Base-by-base conservation (phyloP, 2,797 vertebrate species). In the Erpetoichthys calabaricus region DNA sequence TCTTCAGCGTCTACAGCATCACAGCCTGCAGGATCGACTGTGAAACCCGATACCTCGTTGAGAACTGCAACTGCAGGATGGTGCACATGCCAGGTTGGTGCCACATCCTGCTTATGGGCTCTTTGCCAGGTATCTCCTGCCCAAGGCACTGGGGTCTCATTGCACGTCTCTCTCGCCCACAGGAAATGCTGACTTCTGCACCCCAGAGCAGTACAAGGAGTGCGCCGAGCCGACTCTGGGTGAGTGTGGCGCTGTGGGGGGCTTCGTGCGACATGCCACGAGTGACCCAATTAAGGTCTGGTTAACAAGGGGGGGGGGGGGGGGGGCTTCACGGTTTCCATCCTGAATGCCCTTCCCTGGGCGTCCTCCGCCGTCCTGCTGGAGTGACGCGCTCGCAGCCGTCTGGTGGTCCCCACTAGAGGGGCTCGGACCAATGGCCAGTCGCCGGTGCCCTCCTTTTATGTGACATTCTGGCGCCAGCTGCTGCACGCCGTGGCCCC, bases 11-110 rank as follows among this genome's bases (percentile, higher is more conserved):
- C 69, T 98, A 98, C 85, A 98, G 94, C 1, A 86, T 98, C 55
- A 97, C 94, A 0, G 94, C 92, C 67, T 98, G 95, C 78, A 85
- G 95, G 74, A 97, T 98, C 3, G 94, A 98, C 81, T 98, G 95
- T 57, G 95, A 98, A 76, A 98, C 94, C 0, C 91, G 92, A 9
- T 98, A 98, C 74, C 92, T 98, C 0, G 90, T 97, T 65, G 95
- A 98, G 70, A 98, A 98, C 74, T 98, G 95, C 80, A 97, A 97
- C 83, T 98, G 95, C 78, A 90, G 81, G 66, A 98, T 98, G 94
- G 94, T 97, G 45, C 92, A 98, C 78, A 98, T 98, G 94, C 94
- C 92, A 56, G 94, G 94, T 96, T 59, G 64, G 83, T 71, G 45
- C 4, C 8, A 0, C 0, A 0, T 45, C 41, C 41, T 4, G 3